Evolutionary conservation across 2,888 invertebrate genomes (phyloP), one percentile per base, ranked within the genome.

Genomic region (Cacoxenus indagator): DNA sequence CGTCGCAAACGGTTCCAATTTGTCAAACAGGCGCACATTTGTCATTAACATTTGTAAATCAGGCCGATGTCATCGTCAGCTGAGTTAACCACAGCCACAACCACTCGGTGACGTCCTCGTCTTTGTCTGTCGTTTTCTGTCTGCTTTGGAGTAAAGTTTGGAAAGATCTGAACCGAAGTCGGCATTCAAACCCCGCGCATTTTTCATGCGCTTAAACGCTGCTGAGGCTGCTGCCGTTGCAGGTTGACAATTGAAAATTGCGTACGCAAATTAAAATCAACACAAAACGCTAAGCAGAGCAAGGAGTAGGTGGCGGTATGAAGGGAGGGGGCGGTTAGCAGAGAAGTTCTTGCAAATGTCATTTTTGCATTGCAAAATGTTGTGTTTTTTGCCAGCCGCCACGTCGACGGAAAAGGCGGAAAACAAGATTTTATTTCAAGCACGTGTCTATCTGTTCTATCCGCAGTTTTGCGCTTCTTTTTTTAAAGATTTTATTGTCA

Each of bases 151-250:
- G 64, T 45, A 59, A 67, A 69, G 27, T n/a, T 57, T 51, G 70
- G 65, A 61, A 65, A 72, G 64, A 80, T 78, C 82, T 81, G 83
- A 83, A 82, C 83, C 11, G 83, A 83, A 76, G 83, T 80, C 79
- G 83, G 83, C 82, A 82, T 14, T 80, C 83, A 82, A 83, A 74
- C 74, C 78, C 77, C 48, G 26, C 69, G 67, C 69, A 70, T 75
- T 74, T 54, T 67, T 62, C 61, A 67, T 67, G 51, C 62, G 48
- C 51, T 37, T 67, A 51, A 31, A 14, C 67, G 61, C 27, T 31
- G 59, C 48, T 26, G 26, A 37, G n/a, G n/a, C n/a, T n/a, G n/a
- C n/a, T n/a, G n/a, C n/a, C n/a, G n/a, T n/a, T n/a, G 19, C 51
- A 22, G 51, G 51, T 22, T 67, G 66, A 67, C 66, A 67, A 67